Conservation (phyloP, 2,113 vertebrate species). For the Aramus guarauna region DNA sequence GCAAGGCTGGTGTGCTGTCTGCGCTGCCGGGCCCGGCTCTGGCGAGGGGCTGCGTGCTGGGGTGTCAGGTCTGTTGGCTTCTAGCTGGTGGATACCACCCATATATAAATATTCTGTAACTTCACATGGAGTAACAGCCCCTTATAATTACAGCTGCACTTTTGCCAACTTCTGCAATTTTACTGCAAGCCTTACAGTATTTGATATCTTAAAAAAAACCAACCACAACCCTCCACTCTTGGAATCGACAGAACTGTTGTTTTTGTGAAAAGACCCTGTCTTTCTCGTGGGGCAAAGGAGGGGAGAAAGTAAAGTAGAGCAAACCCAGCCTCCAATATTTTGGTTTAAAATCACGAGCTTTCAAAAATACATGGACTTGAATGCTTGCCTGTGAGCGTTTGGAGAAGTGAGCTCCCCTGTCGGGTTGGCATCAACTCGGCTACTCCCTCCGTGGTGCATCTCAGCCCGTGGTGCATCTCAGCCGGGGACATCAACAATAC, state of each 20-base stretch:
- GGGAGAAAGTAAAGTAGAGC: neutral
- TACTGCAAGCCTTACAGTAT: neutral
- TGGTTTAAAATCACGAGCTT: neutral
- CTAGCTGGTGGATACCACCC: neutral
- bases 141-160: neutral
- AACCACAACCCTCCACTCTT: neutral
- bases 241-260: neutral
- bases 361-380: neutral
- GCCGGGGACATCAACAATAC: neutral
- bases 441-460: rapidly evolving
- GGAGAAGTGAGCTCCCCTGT: neutral
- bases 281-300: neutral
- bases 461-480: neutral
- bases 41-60: neutral
- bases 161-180: slow-evolving; percentile 1
- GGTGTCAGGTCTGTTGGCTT: neutral
- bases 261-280: neutral
- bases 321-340: neutral
- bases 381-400: neutral
- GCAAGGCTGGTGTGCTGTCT: neutral
- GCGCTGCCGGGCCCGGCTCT: neutral
- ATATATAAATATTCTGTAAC: neutral
- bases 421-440: neutral
- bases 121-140: neutral
- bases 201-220: neutral